These are phyloP conservation scores for Ctenopoma kingsleyae DNA, from an alignment of 2,797 vertebrate genomes.

Conservation along the genomic window DNA sequence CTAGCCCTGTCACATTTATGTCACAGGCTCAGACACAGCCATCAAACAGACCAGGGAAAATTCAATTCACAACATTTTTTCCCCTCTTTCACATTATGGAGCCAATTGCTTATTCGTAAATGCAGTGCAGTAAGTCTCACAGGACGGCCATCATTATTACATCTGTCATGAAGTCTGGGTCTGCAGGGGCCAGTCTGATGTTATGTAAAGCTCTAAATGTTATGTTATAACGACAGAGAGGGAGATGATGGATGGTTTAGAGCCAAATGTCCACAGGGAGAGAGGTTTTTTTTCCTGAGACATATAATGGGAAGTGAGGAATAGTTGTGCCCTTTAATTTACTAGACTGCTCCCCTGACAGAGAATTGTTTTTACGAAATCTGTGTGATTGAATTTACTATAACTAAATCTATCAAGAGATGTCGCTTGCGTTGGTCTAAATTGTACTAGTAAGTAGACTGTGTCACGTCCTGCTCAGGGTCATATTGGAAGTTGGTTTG, in stretches of 20 bases:
- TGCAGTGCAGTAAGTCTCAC: background rate
- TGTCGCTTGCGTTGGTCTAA: background rate
- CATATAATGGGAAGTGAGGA: constrained; percentile 61
- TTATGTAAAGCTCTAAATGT: constrained; percentile 60
- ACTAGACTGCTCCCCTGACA: constrained; percentile 44
- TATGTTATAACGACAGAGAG: constrained; percentile 55
- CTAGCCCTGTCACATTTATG: background rate
- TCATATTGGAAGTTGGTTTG: background rate
- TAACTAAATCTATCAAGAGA: constrained; percentile 9
- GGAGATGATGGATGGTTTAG: constrained; percentile 59
- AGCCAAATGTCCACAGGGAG: constrained; percentile 53
- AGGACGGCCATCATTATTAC: constrained; percentile 17
- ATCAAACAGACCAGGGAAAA: background rate
- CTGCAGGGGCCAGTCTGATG: constrained; percentile 41
- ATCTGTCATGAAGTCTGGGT: constrained; percentile 44
- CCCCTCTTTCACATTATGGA: background rate
- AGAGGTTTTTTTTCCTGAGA: constrained; percentile 42
- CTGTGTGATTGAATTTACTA: constrained; percentile 25
- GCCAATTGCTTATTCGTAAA: background rate
- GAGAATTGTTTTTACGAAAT: constrained; percentile 34
- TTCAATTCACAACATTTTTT: background rate
- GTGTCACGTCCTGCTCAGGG: background rate
- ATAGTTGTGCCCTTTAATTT: constrained; percentile 72
- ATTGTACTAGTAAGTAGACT: background rate
- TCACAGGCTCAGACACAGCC: background rate